phyloP scores from a whole-genome alignment of 2,888 invertebrate genomes.

The Drosophila affinis region DNA sequence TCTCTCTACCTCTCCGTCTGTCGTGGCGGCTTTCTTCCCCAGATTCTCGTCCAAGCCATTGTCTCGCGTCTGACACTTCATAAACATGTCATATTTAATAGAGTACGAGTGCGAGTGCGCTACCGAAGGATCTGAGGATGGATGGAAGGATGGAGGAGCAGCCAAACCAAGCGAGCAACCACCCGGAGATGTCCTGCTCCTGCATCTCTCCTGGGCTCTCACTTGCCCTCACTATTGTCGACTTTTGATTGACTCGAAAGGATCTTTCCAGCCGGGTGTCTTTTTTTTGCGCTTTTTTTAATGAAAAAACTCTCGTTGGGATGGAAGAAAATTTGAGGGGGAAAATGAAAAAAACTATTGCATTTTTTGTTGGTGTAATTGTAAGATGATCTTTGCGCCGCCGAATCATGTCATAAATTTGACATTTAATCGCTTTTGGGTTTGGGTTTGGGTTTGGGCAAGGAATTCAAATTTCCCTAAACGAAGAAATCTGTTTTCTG shows the following conservation, averaged over 20 bases:
- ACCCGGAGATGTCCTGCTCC: conserved; percentile 46
- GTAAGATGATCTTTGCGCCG: conserved; percentile 64
- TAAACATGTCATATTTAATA: conserved; percentile 82
- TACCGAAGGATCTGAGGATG: conserved; percentile 24
- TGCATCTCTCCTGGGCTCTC: conserved; percentile 34
- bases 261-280: conserved; percentile 54
- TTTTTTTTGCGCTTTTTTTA: conserved; percentile 52
- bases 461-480: conserved; percentile 22
- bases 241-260: conserved; percentile 69
- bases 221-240: conserved; percentile 60
- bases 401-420: conserved; percentile 66
- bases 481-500: neutral
- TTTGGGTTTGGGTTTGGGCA: conserved; percentile 12
- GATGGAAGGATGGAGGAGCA: conserved; percentile 54
- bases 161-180: conserved; percentile 54
- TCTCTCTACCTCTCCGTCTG: conserved; percentile 8
- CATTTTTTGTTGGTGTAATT: conserved; percentile 38
- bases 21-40: conserved; percentile 26
- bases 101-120: conserved; percentile 57
- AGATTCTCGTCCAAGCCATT: conserved; percentile 51
- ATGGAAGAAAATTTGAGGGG: conserved; percentile 24
- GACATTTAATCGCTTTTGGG: conserved; percentile 68
- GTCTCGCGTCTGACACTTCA: conserved; percentile 76
- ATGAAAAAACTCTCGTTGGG: conserved; percentile 38
- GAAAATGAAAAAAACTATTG: conserved; percentile 48